Evolutionary conservation across 30 jellyfish, hydroid and myxozoan genomes (phyloP), one percentile per base, ranked within the genome.

Genomic region (Morbakka virulenta): DNA sequence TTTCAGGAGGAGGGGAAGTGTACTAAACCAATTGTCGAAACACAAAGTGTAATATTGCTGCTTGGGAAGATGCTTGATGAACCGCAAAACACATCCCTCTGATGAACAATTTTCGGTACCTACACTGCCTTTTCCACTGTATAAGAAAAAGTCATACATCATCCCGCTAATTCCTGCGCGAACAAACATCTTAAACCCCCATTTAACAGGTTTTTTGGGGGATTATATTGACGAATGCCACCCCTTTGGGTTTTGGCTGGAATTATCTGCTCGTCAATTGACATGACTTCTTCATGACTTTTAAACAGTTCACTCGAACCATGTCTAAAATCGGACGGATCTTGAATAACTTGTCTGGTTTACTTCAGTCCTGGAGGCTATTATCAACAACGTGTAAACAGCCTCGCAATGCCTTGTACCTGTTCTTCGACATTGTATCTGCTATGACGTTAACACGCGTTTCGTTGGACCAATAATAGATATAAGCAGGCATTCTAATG

Each of bases 141-240:
- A 81, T 22, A 81, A 57, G 64, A 68, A 83, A 62, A 83, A 83
- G 36, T 63, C 79, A 29, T 69, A 62, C 80, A 57, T 63, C 21
- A 84, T 23, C 9, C 86, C 95, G 11, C 91, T 73, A 12, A 91
- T 65, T 28, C 95, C 95, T 1, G 85, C 87, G 32, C 95, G 47
- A 6, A 83, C 93, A 20, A 83, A 62, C 57, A 73, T 74, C 76
- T 83, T 73, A 35, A 83, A 83, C 67, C 92, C 95, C 86, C 95
- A 72, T 50, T 83, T 83, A 6, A 34, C 79, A 20, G 95, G 95
- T 73, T 82, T 82, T 48, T 75, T 75, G 2, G 91, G 2, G 91
- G 87, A 27, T 78, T 81, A 24, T 66, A 79, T 34, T 79, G 89
- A 50, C 93, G 24, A 17, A 81, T 81, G 25, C 93, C 82, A 32